A percentile compares a stretch with the other conserved stretches of the same genome.
Evolutionary conservation across 2,888 invertebrate species (phyloP).

Genomic region (Diadegma fenestrale): DNA sequence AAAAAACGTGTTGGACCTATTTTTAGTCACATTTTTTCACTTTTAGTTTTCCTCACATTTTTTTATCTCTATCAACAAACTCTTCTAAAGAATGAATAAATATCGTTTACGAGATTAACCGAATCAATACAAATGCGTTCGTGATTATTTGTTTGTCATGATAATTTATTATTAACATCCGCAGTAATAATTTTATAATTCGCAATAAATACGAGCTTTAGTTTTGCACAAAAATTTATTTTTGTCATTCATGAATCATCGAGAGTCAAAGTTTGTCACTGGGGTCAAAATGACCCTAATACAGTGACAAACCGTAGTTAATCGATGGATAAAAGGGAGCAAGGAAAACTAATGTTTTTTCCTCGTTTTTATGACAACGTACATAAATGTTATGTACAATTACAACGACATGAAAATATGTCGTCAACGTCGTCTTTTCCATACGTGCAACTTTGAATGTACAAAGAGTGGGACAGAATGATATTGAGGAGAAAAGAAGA

Average conservation of each 20-base stretch:
- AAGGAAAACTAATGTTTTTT: background rate
- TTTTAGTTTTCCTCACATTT: background rate
- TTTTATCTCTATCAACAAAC: background rate
- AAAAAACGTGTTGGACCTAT: background rate
- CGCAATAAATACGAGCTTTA: background rate
- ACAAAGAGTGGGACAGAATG: conserved; percentile 29
- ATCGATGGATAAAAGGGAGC: background rate
- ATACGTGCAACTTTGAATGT: background rate
- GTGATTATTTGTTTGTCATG: too few relatives aligned
- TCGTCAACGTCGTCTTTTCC: background rate
- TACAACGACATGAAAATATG: background rate
- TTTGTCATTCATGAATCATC: background rate
- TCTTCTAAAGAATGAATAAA: background rate
- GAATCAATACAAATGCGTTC: too few relatives aligned
- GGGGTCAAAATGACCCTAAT: background rate
- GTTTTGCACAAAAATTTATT: background rate
- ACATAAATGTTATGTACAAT: background rate
- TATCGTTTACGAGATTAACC: background rate
- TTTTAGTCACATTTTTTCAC: background rate
- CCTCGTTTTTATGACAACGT: background rate
- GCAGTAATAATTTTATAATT: background rate
- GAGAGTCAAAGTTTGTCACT: background rate
- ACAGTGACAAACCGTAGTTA: background rate
- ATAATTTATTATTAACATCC: background rate
- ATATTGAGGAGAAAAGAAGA: conserved; percentile 11